Percentiles rank a stretch among this genome's conserved stretches.
Conservation (phyloP, 2,888 invertebrate genomes). For the Mesopsocus fuscifrons region DNA sequence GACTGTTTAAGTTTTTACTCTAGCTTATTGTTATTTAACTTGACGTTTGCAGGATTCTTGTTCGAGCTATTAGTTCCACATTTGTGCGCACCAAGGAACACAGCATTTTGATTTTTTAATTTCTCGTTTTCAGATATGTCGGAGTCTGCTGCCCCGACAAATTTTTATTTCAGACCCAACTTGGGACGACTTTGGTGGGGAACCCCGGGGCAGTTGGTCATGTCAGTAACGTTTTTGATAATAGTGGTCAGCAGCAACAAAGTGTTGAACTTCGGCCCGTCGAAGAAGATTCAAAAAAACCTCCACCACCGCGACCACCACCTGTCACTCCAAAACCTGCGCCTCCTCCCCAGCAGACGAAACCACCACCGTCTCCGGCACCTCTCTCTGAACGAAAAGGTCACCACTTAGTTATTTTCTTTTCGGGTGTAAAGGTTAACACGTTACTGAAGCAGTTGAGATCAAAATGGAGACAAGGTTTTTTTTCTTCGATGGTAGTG, state of each 20-base stretch:
- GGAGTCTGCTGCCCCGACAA: constrained; percentile 59
- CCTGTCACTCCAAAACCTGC: not conserved
- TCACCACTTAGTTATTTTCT: no score
- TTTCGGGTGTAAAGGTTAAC: no score
- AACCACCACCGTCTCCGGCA: not conserved
- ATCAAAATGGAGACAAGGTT: no score
- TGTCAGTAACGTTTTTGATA: not conserved
- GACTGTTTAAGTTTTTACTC: no score
- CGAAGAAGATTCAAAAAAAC: not conserved
- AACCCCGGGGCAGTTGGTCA: constrained; percentile 18
- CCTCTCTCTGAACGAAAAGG: not conserved
- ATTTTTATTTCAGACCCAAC: constrained; percentile 23
- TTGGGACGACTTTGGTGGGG: constrained; percentile 32
- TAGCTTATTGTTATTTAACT: no score
- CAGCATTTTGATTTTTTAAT: no score
- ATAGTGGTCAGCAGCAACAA: not conserved
- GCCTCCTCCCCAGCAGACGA: not conserved
- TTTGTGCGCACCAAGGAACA: no score
- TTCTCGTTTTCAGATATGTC: constrained; percentile 27
- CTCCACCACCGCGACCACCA: not conserved
- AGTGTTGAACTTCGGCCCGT: not conserved
- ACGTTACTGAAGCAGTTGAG: no score
- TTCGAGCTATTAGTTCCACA: no score
- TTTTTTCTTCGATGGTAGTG: no score
- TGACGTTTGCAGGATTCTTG: no score